phyloP scores from a whole-genome alignment of 2,797 vertebrate species.

The Sebastes taczanowskii region DNA sequence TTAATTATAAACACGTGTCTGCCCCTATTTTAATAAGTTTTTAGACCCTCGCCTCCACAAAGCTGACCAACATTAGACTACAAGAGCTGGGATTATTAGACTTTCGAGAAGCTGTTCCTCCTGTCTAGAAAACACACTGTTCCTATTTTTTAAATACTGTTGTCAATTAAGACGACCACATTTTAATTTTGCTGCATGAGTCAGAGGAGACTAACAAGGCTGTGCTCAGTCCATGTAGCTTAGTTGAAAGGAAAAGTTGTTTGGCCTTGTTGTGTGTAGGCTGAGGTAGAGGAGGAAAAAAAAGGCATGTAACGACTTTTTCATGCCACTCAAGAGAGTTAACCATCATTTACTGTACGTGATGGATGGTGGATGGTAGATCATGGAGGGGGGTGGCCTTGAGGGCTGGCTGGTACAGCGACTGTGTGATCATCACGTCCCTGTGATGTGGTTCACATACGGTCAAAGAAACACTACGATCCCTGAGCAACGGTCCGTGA shows the following conservation, averaged over 20 bases:
- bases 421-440: slow-evolving; percentile 53
- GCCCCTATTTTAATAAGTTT: slow-evolving; percentile 55
- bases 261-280: slow-evolving; percentile 49
- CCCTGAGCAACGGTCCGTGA: slow-evolving; percentile 87
- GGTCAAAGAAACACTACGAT: slow-evolving; percentile 78
- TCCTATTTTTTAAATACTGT: slow-evolving; percentile 49
- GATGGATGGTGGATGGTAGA: slow-evolving; percentile 43
- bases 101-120: slow-evolving; percentile 39
- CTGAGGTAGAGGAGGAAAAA: slow-evolving; percentile 16
- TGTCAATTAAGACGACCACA: slow-evolving; percentile 63
- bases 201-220: slow-evolving; percentile 53
- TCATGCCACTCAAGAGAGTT: slow-evolving; percentile 47
- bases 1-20: slow-evolving; percentile 82
- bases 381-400: neutral
- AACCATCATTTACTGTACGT: slow-evolving; percentile 57
- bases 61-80: slow-evolving; percentile 58
- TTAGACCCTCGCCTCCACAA: slow-evolving; percentile 42
- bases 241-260: slow-evolving; percentile 67
- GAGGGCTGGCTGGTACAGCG: slow-evolving; percentile 42
- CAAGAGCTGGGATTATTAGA: slow-evolving; percentile 40
- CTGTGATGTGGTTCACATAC: slow-evolving; percentile 81
- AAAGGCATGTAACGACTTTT: slow-evolving; percentile 31
- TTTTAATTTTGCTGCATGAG: slow-evolving; percentile 58
- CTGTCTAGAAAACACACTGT: slow-evolving; percentile 53
- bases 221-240: slow-evolving; percentile 21